Evolutionary conservation across 2,888 invertebrate species (phyloP), one percentile per base, ranked within the genome.

Genomic region (Maniola hyperantus): DNA sequence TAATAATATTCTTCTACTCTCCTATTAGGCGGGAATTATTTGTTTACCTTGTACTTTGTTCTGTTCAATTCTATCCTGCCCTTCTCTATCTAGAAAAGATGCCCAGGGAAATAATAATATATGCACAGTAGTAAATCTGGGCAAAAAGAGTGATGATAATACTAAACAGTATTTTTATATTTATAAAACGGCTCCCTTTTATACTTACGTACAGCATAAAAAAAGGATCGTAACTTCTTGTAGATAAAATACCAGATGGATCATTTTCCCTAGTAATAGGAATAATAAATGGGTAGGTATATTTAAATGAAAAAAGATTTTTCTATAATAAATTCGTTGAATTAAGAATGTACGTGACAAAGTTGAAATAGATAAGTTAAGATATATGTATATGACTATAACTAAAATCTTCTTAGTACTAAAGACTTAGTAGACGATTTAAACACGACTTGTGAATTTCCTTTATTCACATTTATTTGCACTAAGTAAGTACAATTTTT

Each of bases 201-300:
- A 34, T 53, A 54, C 18, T 34, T 54, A 15, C 8, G 36, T 39
- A 15, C 5, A 36, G 18, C 55, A 55, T 55, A 55, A 55, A 54
- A 55, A 36, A 18, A 55, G 18, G 55, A 55, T 55, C 36, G 15
- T 55, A 39, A 55, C 55, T 39, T 34, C 36, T 55, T 55, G 55
- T n/a, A 36, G 18, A 36, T 39, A 36, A 39, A 53, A 34, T n/a
- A 18, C 15, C 36, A 39, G 36, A 55, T 5, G 36, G 55, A 55
- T 39, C 36, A 55, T 48, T 60, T 48, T 33, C n/a, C 34, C n/a
- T 15, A 46, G 15, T 33, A 34, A 46, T 34, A 59, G 10, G 46
- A 34, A 55, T 54, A 36, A 55, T 55, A 36, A 55, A 55, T 18
- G 54, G 54, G 36, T n/a, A 53, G 11, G 11, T 6, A 54, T 54